A percentile compares a stretch with the other conserved stretches of the same genome.
Evolutionary conservation across 2,113 vertebrate species (phyloP).

Genomic region (Sciurus niger): DNA sequence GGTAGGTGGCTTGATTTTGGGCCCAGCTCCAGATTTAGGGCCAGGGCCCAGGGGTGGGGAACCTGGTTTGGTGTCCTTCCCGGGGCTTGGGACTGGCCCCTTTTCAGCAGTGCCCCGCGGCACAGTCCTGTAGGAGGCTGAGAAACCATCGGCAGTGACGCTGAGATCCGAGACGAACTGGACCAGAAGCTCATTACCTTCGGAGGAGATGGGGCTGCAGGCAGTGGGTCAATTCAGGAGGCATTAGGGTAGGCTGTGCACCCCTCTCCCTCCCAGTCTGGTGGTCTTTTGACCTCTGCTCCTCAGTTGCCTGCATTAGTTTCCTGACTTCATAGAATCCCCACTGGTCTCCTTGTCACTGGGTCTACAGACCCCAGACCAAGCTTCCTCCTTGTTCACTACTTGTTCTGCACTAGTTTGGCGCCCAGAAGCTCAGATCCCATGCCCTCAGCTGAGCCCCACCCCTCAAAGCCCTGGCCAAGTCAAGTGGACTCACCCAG

Average conservation of each 20-base stretch:
- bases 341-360: not conserved
- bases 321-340: not conserved
- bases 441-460: not conserved
- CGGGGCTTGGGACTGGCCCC: not conserved
- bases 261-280: too few relatives aligned
- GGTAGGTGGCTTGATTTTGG: constrained; percentile 66
- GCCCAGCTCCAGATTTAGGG: not conserved
- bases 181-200: constrained; percentile 93
- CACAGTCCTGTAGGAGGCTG: constrained; percentile 89
- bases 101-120: constrained; percentile 59
- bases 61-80: not conserved
- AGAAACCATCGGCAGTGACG: constrained; percentile 94
- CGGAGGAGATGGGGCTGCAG: constrained; percentile 89
- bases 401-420: not conserved
- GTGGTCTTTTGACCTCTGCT: not conserved
- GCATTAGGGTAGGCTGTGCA: not conserved
- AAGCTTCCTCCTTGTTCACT: too few relatives aligned
- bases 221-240: not conserved
- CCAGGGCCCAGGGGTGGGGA: not conserved
- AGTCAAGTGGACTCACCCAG: not conserved
- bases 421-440: not conserved
- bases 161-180: constrained; percentile 97
- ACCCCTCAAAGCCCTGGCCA: not conserved
- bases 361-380: not conserved
- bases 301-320: not conserved